Conservation (phyloP, 2,888 invertebrate genomes). For the Drosophila buzzatii region DNA sequence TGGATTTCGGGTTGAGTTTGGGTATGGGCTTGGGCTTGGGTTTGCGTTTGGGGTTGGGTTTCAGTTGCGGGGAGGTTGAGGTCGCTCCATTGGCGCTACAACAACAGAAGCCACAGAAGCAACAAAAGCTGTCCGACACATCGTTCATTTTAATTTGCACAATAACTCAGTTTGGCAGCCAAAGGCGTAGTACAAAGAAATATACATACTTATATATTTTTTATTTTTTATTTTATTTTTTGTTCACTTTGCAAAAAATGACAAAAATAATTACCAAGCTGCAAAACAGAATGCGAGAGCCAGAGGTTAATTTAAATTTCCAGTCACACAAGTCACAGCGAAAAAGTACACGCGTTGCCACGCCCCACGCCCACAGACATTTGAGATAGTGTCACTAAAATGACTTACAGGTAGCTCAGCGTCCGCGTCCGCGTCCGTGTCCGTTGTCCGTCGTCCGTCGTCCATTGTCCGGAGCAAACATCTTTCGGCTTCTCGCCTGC, state of each 20-base stretch:
- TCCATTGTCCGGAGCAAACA: slow-evolving; percentile 43
- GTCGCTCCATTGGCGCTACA: slow-evolving; percentile 57
- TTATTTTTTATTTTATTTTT: slow-evolving; percentile 5
- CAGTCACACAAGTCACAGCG: slow-evolving; percentile 77
- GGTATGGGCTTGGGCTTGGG: not conserved
- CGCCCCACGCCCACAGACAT: slow-evolving; percentile 15
- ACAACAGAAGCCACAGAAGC: slow-evolving; percentile 54
- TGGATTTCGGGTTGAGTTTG: slow-evolving; percentile 20
- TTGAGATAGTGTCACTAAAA: slow-evolving; percentile 73
- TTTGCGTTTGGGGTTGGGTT: slow-evolving; percentile 9
- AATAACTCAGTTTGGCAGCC: slow-evolving; percentile 65
- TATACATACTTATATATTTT: slow-evolving; percentile 8
- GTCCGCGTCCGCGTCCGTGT: not conserved
- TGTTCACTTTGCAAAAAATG: slow-evolving; percentile 44
- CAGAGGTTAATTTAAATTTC: slow-evolving; percentile 81
- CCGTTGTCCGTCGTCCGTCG: not conserved
- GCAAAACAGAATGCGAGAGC: slow-evolving; percentile 31
- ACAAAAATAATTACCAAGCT: slow-evolving; percentile 67
- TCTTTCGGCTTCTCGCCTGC: slow-evolving; percentile 61
- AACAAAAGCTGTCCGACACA: slow-evolving; percentile 67
- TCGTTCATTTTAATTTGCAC: slow-evolving; percentile 83
- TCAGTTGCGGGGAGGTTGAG: not conserved
- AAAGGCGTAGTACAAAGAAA: slow-evolving; percentile 41
- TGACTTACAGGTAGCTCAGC: slow-evolving; percentile 70
- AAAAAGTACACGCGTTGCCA: slow-evolving; percentile 41